Evolutionary conservation across 2,113 vertebrate genomes (phyloP), one percentile per base, ranked within the genome.

Genomic region (Elaphurus davidianus): DNA sequence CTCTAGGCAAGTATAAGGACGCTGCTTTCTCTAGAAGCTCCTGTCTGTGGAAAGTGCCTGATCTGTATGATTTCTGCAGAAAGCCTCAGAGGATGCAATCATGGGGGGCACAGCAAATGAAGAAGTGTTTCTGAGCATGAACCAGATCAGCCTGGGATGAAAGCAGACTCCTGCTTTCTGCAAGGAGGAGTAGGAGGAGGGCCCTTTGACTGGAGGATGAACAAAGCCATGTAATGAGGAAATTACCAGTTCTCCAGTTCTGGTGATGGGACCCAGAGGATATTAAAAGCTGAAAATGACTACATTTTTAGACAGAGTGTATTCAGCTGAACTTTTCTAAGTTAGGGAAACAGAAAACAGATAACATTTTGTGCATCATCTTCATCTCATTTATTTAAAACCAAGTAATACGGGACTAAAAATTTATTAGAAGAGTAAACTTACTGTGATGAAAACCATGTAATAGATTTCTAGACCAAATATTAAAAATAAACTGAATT

Each of bases 371-470:
- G 14, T 86, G 13, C 3, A 14, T 57, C 1, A 74, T 76, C 57
- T 57, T 64, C 6, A 91, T 87, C 62, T 95, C 21, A 90, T 88
- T 82, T 64, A 87, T 93, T 95, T 92, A 95, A 93, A 92, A 54
- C 33, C n/a, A 93, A 96, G 55, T 62, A 92, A 86, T 91, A 52
- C 6, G 3, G 33, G 36, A 5, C 36, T 67, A 94, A 93, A 91
- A 95, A 95, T 88, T 96, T 96, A 96, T 97, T 85, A 94, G 19
- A 92, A 96, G 57, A 81, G 25, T 87, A 85, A 95, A 95, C 33
- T 95, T 94, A 91, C 76, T 71, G 89, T 67, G 19, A 54, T 96
- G n/a, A 97, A 91, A 96, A 85, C 64, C 27, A 89, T 74, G n/a
- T 57, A 95, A 92, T 88, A 15, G 5, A 57, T 88, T 97, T 91